Base-by-base conservation (phyloP, 2,113 vertebrate species). In the Arvicanthis niloticus region DNA sequence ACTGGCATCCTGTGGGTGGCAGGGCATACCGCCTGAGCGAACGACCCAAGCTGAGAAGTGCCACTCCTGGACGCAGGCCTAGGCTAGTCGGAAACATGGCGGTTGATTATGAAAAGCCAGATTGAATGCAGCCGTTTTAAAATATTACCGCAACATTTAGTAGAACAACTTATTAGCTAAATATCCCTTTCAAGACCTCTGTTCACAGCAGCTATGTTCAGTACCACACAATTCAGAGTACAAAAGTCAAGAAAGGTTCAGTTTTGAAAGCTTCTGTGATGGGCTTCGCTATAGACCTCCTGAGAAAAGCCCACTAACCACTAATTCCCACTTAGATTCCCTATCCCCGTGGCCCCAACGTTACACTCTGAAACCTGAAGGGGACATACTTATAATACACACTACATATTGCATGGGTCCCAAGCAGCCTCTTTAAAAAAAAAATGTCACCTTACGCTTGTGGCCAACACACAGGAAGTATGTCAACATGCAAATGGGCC, bases 141-240 rank as follows among this genome's bases (percentile, higher is more conserved):
- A 45, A 45, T 45, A 45, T 45, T 45, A 45, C 45, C 45, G 45
- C 45, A 45, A 45, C 45, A 45, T 45, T 45, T 4, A 91, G 67
- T 24, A 78, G n/a, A 53, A 48, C 37, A 76, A 87, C 53, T 5
- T 53, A 24, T 9, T 45, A 24, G 40, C 37, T 65, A 76, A 81
- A 73, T n/a, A 51, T 34, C 34, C 62, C 75, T 81, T 96, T 96
- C 42, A 76, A 76, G 65, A 88, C 42, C 9, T 77, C n/a, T 65
- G 21, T 85, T 82, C 40, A 56, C 16, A 75, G 76, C 6, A 89
- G 58, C 53, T 70, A 26, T n/a, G 19, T 70, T 45, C 3, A 31
- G 5, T 37, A 65, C 26, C 56, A 88, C 40, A 91, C 51, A 88
- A 42, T 42, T 26, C 56, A 75, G 84, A 60, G 29, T 78, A 42